Conservation (phyloP, 2,113 vertebrate species). For the Genyomyrus donnyi region DNA sequence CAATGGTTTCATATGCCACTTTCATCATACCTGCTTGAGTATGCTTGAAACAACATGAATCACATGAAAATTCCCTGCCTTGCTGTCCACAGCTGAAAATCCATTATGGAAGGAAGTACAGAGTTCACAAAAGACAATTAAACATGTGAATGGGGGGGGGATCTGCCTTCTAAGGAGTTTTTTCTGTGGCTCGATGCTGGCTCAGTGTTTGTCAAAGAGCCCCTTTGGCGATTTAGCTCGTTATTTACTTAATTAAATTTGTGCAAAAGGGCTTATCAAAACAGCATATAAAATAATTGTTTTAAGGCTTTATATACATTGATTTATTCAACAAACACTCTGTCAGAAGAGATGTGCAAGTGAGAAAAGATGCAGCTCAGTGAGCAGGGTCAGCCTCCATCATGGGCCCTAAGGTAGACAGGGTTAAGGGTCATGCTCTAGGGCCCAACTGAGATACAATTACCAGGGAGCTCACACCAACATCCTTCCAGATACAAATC, state of each 20-base stretch:
- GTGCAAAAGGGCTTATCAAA: not conserved
- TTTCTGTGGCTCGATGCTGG: not conserved
- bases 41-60: not conserved
- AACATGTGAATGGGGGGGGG: not conserved
- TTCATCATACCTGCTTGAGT: not conserved
- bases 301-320: not conserved
- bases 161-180: not conserved
- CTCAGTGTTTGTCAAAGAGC: not conserved
- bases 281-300: not conserved
- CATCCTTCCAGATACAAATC: not conserved
- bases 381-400: not conserved
- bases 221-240: not conserved
- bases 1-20: not conserved
- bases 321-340: not conserved
- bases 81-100: not conserved
- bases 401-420: not conserved
- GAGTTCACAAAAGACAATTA: slow-evolving; percentile 1
- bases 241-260: slow-evolving; percentile 11
- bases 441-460: not conserved
- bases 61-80: not conserved
- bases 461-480: not conserved
- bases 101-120: not conserved
- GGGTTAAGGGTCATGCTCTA: not conserved
- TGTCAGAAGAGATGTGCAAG: not conserved
- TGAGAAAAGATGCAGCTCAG: not conserved